Percentiles rank a stretch among this genome's conserved stretches.
phyloP scores from a whole-genome alignment of 64 coral and sea anemone genomes.

The Catalaphyllia jardinei region DNA sequence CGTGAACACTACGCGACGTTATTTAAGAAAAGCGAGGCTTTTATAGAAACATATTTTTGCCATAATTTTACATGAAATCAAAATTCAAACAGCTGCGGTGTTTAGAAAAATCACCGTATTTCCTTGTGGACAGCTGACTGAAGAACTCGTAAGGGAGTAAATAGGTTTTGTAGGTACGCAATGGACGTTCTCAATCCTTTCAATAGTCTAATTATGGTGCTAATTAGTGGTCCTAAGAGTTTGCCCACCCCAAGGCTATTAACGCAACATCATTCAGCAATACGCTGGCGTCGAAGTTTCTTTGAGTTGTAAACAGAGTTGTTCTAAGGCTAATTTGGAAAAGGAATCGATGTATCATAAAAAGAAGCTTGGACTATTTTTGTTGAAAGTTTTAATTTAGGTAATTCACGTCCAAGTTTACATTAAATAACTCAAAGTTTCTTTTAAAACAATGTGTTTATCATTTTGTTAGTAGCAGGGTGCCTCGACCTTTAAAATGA shows the following conservation, averaged over 20 bases:
- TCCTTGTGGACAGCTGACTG: background rate
- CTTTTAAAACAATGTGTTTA: background rate
- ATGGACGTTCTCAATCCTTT: background rate
- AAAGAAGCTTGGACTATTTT: background rate
- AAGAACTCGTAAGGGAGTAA: background rate
- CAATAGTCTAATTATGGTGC: slow-evolving; percentile 44
- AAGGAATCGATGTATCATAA: slow-evolving; percentile 7
- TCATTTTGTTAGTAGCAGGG: background rate
- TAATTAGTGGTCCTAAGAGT: slow-evolving; percentile 41
- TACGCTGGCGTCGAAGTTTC: background rate
- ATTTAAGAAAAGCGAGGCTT: background rate
- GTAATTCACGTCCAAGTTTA: slow-evolving; percentile 23
- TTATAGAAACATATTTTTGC: background rate
- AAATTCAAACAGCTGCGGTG: background rate
- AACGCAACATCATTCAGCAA: slow-evolving; percentile 25
- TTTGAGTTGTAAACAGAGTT: background rate
- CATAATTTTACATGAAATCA: background rate
- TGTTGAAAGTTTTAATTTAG: slow-evolving; percentile 11
- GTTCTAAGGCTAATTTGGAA: background rate
- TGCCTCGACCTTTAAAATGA: background rate
- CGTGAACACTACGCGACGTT: background rate
- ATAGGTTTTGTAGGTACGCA: slow-evolving; percentile 18
- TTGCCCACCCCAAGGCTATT: background rate
- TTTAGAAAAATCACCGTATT: background rate
- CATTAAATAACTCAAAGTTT: slow-evolving; percentile 29